These are phyloP conservation scores for Thermophis baileyi DNA, from an alignment of 2,113 vertebrate species.

Conservation along the genomic window DNA sequence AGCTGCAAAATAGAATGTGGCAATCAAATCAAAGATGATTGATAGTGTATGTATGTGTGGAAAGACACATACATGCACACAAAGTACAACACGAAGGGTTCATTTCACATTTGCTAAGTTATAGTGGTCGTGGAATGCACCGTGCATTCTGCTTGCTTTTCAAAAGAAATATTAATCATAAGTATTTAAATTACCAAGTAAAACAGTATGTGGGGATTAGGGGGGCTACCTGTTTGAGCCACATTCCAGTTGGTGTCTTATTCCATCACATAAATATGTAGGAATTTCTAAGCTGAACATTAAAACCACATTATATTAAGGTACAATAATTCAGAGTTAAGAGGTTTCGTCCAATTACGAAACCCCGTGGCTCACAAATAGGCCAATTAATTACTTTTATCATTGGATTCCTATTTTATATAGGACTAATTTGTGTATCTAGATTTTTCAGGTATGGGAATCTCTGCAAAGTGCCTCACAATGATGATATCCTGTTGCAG, in stretches of 20 bases:
- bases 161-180: constrained; percentile 69
- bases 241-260: constrained; percentile 63
- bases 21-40: constrained; percentile 74
- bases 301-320: constrained; percentile 69
- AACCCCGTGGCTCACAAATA: constrained; percentile 67
- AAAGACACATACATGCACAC: constrained; percentile 66
- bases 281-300: constrained; percentile 64
- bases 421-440: constrained; percentile 67
- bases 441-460: constrained; percentile 62
- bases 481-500: constrained; percentile 68
- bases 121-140: constrained; percentile 79
- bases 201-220: constrained; percentile 66
- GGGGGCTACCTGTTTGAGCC: constrained; percentile 66
- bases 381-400: constrained; percentile 56
- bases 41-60: constrained; percentile 72
- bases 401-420: constrained; percentile 60
- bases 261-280: constrained; percentile 62
- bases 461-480: constrained; percentile 67
- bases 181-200: constrained; percentile 72
- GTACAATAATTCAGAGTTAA: constrained; percentile 50
- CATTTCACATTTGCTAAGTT: constrained; percentile 79
- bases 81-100: constrained; percentile 76
- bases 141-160: constrained; percentile 70
- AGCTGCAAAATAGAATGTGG: constrained; percentile 75
- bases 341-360: constrained; percentile 62